These are phyloP conservation scores for Ormia ochracea DNA, from an alignment of 2,888 invertebrate genomes.

Conservation along the genomic window DNA sequence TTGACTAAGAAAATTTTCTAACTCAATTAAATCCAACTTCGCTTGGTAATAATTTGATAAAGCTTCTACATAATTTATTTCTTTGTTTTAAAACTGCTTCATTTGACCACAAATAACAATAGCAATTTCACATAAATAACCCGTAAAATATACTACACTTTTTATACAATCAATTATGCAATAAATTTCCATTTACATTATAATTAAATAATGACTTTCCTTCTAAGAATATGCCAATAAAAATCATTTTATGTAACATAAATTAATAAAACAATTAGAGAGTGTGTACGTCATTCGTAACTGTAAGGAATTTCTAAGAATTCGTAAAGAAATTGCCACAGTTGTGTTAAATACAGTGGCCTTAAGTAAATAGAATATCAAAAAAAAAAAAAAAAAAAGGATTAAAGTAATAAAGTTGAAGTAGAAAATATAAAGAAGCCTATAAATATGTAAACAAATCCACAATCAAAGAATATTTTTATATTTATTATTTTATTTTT, in stretches of 20 bases:
- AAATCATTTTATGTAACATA: neutral
- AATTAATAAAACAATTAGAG: constrained; percentile 43
- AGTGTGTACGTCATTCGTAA: neutral
- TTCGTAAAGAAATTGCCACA: neutral
- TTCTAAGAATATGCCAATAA: neutral
- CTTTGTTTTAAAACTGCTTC: no score
- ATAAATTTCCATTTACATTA: neutral
- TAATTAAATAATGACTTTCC: constrained; percentile 13
- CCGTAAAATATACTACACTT: neutral
- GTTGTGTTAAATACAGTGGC: neutral
- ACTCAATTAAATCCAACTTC: no score
- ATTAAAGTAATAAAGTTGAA: neutral
- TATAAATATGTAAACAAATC: no score
- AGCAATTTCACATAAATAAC: no score
- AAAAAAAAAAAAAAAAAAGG: no score
- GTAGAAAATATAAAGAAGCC: neutral
- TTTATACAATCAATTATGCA: neutral
- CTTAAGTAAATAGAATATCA: neutral
- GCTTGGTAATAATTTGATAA: no score
- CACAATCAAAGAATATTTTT: no score
- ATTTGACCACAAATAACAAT: no score
- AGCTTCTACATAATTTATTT: no score
- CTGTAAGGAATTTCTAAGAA: constrained; percentile 10
- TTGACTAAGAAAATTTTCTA: no score
- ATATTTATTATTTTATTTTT: no score